A percentile compares a stretch with the other conserved stretches of the same genome.
Conservation (phyloP, 2,888 invertebrate genomes). For the Tuberolachnus salignus region DNA sequence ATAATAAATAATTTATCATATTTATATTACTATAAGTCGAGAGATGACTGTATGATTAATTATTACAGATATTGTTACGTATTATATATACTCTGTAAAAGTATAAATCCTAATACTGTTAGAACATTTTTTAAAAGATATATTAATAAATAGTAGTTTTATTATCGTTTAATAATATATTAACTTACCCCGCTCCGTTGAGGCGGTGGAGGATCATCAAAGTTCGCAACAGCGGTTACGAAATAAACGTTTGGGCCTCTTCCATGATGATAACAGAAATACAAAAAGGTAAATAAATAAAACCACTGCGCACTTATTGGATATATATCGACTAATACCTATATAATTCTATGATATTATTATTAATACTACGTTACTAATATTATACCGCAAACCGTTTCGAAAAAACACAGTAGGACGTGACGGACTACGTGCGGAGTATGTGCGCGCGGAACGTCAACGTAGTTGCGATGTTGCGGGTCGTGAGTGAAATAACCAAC, state of each 20-base stretch:
- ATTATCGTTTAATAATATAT: background rate
- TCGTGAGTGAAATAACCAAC: slow-evolving; percentile 55
- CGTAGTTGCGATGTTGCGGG: slow-evolving; percentile 24
- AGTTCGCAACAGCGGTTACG: background rate
- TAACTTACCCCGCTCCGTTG: background rate
- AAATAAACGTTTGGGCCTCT: background rate
- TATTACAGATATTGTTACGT: no score
- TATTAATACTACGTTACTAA: no score
- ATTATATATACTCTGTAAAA: no score
- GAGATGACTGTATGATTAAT: no score
- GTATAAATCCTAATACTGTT: no score
- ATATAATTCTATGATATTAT: background rate
- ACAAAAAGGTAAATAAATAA: background rate
- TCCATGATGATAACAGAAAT: background rate
- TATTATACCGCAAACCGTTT: background rate
- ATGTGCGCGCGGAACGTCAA: slow-evolving; percentile 11
- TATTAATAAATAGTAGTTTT: no score
- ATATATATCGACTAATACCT: background rate
- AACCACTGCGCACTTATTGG: background rate
- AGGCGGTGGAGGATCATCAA: background rate
- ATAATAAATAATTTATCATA: background rate
- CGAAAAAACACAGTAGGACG: background rate
- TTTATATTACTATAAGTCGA: background rate
- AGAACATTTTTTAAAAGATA: no score
- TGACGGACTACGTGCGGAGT: no score